Percentiles rank a stretch among this genome's conserved stretches.
Conservation (phyloP, 2,888 invertebrate species). For the Agriopis aurantiaria region DNA sequence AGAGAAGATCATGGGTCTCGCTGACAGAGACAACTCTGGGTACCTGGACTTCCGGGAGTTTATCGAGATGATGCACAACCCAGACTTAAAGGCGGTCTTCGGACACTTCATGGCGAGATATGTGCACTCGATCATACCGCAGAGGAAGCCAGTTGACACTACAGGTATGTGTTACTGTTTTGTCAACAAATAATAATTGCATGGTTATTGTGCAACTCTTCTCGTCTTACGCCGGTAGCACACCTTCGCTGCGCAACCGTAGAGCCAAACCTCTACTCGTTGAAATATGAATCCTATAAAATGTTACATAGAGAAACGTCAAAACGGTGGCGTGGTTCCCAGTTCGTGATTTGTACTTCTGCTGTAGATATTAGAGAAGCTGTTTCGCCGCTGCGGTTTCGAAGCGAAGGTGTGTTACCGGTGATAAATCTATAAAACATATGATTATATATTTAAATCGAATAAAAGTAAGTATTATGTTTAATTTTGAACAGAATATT, state of each 20-base stretch:
- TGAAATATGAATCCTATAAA: no score
- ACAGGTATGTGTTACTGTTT: constrained; percentile 65
- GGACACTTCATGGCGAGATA: constrained; percentile 88
- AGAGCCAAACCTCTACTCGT: no score
- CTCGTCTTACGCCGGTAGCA: no score
- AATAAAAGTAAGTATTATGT: no score
- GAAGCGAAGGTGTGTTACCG: no score
- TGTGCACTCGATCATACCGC: constrained; percentile 86
- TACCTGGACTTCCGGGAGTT: constrained; percentile 91
- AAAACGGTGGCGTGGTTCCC: no score
- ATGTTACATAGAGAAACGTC: no score
- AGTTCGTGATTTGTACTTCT: no score
- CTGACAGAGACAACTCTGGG: constrained; percentile 88
- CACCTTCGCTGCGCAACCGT: no score
- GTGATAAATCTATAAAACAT: not conserved
- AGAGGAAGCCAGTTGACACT: constrained; percentile 81
- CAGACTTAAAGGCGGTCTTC: constrained; percentile 88
- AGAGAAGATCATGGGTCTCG: constrained; percentile 88
- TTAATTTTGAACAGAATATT: not conserved
- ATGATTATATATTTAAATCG: not conserved
- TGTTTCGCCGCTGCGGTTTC: not conserved
- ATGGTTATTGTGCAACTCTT: no score
- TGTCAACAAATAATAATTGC: not conserved
- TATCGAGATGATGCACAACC: constrained; percentile 89
- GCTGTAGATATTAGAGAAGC: not conserved